These are phyloP conservation scores for Agriopis aurantiaria DNA, from an alignment of 2,888 invertebrate genomes.

Conservation along the genomic window DNA sequence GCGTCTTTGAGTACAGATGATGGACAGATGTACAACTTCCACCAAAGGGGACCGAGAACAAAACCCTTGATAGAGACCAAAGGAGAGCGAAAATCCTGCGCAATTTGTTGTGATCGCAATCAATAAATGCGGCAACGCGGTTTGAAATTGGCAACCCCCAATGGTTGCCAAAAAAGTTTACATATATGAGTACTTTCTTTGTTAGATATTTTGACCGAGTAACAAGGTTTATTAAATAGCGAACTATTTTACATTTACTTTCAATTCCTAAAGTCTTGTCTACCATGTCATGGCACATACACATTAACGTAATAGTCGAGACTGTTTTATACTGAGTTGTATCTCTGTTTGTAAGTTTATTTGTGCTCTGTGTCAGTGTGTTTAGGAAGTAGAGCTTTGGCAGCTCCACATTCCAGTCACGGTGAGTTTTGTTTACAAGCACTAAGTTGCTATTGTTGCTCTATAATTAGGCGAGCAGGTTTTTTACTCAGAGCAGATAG, in stretches of 20 bases:
- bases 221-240: too few species aligned
- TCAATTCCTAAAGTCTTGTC: too few species aligned
- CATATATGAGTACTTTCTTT: too few species aligned
- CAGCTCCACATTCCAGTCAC: slow-evolving; percentile 32
- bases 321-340: background rate
- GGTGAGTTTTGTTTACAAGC: slow-evolving; percentile 11
- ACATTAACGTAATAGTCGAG: too few species aligned
- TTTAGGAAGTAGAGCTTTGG: slow-evolving; percentile 34
- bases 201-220: too few species aligned
- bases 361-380: slow-evolving; percentile 21
- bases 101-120: too few species aligned
- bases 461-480: slow-evolving; percentile 19
- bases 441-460: slow-evolving; percentile 8
- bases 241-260: too few species aligned
- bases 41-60: background rate
- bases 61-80: background rate
- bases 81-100: background rate
- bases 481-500: slow-evolving; percentile 8
- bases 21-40: slow-evolving; percentile 9
- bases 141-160: too few species aligned
- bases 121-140: too few species aligned
- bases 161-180: too few species aligned
- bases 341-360: background rate
- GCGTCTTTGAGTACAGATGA: background rate
- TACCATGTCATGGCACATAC: too few species aligned